Conservation (phyloP, 2,797 vertebrate genomes). For the Simalia tracyae region DNA sequence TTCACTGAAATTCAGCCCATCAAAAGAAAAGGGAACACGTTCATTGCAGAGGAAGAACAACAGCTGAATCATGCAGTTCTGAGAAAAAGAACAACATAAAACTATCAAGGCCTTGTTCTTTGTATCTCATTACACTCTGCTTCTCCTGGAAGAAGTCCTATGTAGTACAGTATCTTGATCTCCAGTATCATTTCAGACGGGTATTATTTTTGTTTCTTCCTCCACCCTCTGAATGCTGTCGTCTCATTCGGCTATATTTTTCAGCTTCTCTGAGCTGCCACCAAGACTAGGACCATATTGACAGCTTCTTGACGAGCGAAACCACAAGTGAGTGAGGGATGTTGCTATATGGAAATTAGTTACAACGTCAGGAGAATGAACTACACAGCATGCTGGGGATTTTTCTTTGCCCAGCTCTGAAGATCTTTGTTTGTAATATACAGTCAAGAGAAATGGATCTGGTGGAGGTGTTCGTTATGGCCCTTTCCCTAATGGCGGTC, state of each 20-base stretch:
- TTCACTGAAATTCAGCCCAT: not conserved
- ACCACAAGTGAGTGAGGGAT: constrained; percentile 8
- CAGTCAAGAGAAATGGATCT: constrained; percentile 32
- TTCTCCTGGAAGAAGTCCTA: not conserved
- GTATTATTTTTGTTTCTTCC: not conserved
- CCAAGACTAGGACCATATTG: not conserved
- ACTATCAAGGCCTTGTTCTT: not conserved
- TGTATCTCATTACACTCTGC: not conserved
- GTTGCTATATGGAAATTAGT: not conserved
- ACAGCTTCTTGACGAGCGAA: constrained; percentile 56
- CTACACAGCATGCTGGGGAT: rapidly evolving
- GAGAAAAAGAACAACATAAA: not conserved
- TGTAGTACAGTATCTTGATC: not conserved
- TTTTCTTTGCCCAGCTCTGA: rapidly evolving
- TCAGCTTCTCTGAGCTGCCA: constrained; percentile 27
- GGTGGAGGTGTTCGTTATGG: constrained; percentile 40
- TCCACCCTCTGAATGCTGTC: rapidly evolving
- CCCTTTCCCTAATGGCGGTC: not conserved
- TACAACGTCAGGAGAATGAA: not conserved
- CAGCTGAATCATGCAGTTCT: not conserved
- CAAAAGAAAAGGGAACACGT: not conserved
- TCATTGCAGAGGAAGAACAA: rapidly evolving
- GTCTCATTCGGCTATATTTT: not conserved
- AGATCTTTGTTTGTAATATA: not conserved
- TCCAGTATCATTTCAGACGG: not conserved